Conservation (phyloP, 1,140 invertebrate genomes). For the Nautilus pompilius region DNA sequence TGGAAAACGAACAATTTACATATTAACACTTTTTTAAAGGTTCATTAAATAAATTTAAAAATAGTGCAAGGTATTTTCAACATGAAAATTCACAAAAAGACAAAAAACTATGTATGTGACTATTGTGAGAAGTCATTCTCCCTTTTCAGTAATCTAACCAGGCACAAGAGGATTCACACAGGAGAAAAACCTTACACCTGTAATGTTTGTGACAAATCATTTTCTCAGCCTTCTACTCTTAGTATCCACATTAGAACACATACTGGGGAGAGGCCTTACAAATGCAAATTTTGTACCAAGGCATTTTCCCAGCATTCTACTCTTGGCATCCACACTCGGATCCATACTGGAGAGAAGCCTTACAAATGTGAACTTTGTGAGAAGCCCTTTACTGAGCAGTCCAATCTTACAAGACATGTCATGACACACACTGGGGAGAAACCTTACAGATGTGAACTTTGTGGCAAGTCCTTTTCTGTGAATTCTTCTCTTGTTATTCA, state of each 20-base stretch:
- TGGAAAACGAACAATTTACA: too few relatives aligned
- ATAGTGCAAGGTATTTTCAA: too few relatives aligned
- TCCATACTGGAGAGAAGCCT: conserved; percentile 81
- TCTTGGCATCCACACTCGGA: conserved; percentile 64
- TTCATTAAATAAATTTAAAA: too few relatives aligned
- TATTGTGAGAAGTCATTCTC: conserved; percentile 27
- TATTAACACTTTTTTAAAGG: too few relatives aligned
- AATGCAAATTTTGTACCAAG: conserved; percentile 63
- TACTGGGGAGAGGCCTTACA: conserved; percentile 44
- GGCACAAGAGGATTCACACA: conserved; percentile 50
- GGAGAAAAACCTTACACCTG: conserved; percentile 51
- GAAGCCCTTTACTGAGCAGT: conserved; percentile 3
- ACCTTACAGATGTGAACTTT: conserved; percentile 49
- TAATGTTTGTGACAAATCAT: conserved; percentile 46
- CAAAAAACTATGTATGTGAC: conserved; percentile 59
- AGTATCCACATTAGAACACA: conserved; percentile 50
- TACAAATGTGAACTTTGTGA: conserved; percentile 75
- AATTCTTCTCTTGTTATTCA: not conserved
- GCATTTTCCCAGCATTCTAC: conserved; percentile 42
- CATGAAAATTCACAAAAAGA: not conserved
- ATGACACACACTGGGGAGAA: conserved; percentile 46
- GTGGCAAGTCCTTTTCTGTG: conserved; percentile 29
- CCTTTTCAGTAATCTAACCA: conserved; percentile 27
- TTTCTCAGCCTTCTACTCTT: conserved; percentile 28
- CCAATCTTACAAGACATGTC: conserved; percentile 29